These are phyloP conservation scores for Adelges cooleyi DNA, from an alignment of 1,140 invertebrate genomes.

Conservation along the genomic window DNA sequence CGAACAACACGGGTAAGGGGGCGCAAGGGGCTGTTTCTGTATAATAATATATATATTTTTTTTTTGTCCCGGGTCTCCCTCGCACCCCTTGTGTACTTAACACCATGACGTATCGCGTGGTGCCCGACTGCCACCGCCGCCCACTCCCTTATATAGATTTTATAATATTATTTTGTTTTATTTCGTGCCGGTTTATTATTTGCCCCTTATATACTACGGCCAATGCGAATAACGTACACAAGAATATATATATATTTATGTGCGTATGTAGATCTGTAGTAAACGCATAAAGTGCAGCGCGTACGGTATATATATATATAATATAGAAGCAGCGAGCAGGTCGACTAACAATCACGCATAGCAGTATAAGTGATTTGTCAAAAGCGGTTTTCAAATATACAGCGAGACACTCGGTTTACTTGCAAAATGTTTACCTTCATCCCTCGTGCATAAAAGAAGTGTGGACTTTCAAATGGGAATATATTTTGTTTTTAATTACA, in stretches of 20 bases:
- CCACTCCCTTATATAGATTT: neutral
- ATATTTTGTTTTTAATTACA: too few relatives aligned
- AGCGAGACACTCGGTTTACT: too few relatives aligned
- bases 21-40: constrained; percentile 2
- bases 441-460: too few relatives aligned
- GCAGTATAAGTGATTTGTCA: too few relatives aligned
- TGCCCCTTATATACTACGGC: constrained; percentile 9
- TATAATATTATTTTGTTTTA: constrained; percentile 23
- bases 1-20: constrained; percentile 23
- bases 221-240: too few relatives aligned
- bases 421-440: too few relatives aligned
- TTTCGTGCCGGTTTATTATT: constrained; percentile 25
- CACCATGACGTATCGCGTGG: constrained; percentile 27
- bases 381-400: too few relatives aligned
- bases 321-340: neutral
- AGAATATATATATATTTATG: neutral
- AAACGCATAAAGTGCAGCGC: neutral
- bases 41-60: too few relatives aligned
- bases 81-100: constrained; percentile 18
- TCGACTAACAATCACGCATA: neutral
- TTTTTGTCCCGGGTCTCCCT: too few relatives aligned
- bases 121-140: neutral
- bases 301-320: neutral
- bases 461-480: too few relatives aligned
- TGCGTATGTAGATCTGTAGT: neutral